Base-by-base conservation (phyloP, 2,797 vertebrate genomes). In the Phalanger gymnotis region DNA sequence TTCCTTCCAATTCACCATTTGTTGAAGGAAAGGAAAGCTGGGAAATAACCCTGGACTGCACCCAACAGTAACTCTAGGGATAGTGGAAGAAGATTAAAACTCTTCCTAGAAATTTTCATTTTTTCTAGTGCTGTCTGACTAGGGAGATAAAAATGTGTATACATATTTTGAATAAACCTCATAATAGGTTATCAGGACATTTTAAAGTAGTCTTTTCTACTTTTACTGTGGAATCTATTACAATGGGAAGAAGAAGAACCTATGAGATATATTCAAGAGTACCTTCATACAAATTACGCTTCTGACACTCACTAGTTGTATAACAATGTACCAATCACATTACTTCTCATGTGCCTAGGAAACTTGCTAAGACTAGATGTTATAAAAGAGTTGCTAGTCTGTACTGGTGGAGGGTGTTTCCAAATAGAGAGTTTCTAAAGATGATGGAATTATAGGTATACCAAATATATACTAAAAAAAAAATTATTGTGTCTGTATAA, bases 51-150 rank as follows among this genome's bases (percentile, higher is more conserved):
- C 61, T 95, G 91, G 90, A 96, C 14, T 96, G 91, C 5, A 93
- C 92, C 90, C 94, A 97, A 89, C 4, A n/a, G 93, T 31, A 97
- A 58, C 30, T 96, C 91, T 93, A 34, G 51, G 51, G 56, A 95
- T 55, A 95, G 53, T 93, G n/a, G 16, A 61, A 12, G 91, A 5
- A 93, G 87, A 90, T 94, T 96, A 95, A 96, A 95, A 96, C 12
- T 92, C 93, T 91, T 94, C 87, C 2, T 93, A 92, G 34, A 40
- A 11, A 91, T 96, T 94, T 96, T 58, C 4, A 27, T 94, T 16
- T 40, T 92, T 40, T 53, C 22, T n/a, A 94, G 54, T 94, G 66
- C 73, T 95, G 94, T 90, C 54, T 54, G 92, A 53, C 47, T 61
- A 92, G 56, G 9, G 4, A 95, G 90, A 91, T 51, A 57, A 90